Base-by-base conservation (phyloP, 2,888 invertebrate species). In the Volucella inflata region DNA sequence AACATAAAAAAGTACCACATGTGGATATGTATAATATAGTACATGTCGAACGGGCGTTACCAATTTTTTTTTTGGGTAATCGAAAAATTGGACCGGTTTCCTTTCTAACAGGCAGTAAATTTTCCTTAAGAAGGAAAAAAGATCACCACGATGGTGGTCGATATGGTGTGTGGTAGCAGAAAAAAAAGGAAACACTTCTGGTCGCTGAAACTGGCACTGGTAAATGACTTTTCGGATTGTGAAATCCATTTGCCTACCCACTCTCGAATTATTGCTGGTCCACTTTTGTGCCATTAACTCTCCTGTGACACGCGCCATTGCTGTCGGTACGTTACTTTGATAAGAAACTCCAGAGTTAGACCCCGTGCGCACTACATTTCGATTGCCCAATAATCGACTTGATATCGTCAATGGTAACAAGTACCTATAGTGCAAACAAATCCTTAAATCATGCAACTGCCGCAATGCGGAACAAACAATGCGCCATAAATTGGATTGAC, bases 191-290 rank as follows among this genome's bases (percentile, higher is more conserved):
- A 80, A 80, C 67, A 74, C 64, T 57, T 75, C 75, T 57, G 16
- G 68, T 12, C 12, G 8, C 50, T 10, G 42, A 21, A 9, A 48
- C 42, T 38, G 46, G 55, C 40, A 55, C 64, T 59, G 53, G 53
- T 60, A 83, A 78, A 83, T 74, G 55, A 67, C 68, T 83, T 83
- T 70, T 59, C 46, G 38, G 2, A 76, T 85, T 81, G 85, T 72
- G 81, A 85, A 85, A 85, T 85, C 57, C 16, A 80, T 71, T 80
- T 76, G 80, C 65, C 84, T 80, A 67, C 84, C 84, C 80, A 85
- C 84, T 80, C 75, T 74, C 10, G 40, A 65, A 30, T 48, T 50
- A 40, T 50, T 76, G 36, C 17, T 44, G 30, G 64, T 76, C 71
- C 65, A 76, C 55, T 64, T 80, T 17, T 9, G 65, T 44, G 44